Percentiles rank a stretch among this genome's conserved stretches.
phyloP scores from a whole-genome alignment of 2,113 vertebrate genomes.

The Podiceps cristatus region DNA sequence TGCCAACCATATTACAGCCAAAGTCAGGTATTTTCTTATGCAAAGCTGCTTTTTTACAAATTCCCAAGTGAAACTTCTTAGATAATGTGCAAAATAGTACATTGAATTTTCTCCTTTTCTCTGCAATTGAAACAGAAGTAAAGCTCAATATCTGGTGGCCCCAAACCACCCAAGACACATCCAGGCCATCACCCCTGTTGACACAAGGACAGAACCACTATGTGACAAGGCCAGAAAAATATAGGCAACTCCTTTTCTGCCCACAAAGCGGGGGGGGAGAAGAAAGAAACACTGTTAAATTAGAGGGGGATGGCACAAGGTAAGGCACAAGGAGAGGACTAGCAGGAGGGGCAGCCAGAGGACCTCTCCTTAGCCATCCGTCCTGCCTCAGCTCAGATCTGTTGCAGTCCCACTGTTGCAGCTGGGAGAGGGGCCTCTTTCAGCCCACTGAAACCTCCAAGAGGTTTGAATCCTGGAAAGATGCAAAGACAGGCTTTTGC shows the following conservation, averaged over 20 bases:
- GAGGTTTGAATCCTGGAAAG: not conserved
- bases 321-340: not conserved
- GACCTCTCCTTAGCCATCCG: not conserved
- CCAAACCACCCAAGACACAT: not conserved
- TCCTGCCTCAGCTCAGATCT: not conserved
- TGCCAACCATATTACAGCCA: not conserved
- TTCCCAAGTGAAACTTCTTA: not conserved
- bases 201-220: not conserved
- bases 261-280: no score
- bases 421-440: not conserved
- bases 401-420: not conserved
- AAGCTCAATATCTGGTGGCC: not conserved
- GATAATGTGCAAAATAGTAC: not conserved
- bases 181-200: not conserved
- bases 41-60: not conserved
- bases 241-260: not conserved
- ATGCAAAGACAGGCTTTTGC: not conserved
- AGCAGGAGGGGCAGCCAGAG: not conserved
- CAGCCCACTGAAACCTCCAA: not conserved
- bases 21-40: not conserved
- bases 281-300: not conserved
- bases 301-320: fast-evolving
- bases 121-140: not conserved
- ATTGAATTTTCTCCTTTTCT: not conserved
- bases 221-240: not conserved